Percentiles rank a stretch among this genome's conserved stretches.
These are phyloP conservation scores for Ceryle rudis DNA, from an alignment of 2,797 vertebrate species.

Conservation along the genomic window DNA sequence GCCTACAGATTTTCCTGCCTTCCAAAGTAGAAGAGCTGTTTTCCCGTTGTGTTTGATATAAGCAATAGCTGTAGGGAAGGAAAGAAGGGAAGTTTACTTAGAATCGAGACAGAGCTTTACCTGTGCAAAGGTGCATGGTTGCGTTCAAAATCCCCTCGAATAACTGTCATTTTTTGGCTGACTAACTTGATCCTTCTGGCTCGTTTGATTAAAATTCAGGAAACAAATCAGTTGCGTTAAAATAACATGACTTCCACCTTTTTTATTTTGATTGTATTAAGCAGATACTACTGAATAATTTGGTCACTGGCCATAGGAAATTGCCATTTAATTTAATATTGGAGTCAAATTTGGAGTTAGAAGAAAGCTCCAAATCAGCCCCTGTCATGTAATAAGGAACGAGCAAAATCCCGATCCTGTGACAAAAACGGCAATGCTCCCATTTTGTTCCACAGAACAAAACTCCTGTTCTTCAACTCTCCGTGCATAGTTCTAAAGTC, in stretches of 20 bases:
- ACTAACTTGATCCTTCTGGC: neutral
- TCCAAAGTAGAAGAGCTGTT: neutral
- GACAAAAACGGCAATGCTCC: neutral
- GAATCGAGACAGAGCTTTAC: neutral
- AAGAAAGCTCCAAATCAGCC: neutral
- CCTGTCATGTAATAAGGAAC: neutral
- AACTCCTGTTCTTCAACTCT: neutral
- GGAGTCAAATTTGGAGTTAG: neutral
- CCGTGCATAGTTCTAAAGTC: neutral
- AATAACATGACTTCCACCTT: slow-evolving; percentile 28
- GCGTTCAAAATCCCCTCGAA: neutral
- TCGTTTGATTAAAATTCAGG: neutral
- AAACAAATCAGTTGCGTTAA: slow-evolving; percentile 12
- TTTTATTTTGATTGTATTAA: slow-evolving; percentile 36
- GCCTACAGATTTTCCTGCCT: neutral
- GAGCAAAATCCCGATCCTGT: neutral
- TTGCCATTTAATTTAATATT: slow-evolving; percentile 49
- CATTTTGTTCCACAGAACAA: neutral
- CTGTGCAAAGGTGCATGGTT: neutral
- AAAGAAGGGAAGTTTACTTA: neutral
- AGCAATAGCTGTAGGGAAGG: neutral
- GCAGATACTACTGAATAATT: slow-evolving; percentile 20
- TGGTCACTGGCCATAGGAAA: slow-evolving; percentile 30
- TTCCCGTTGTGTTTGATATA: neutral
- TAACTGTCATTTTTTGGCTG: neutral